Base-by-base conservation (phyloP, 1,140 invertebrate genomes). In the Alviniconcha marisindica region DNA sequence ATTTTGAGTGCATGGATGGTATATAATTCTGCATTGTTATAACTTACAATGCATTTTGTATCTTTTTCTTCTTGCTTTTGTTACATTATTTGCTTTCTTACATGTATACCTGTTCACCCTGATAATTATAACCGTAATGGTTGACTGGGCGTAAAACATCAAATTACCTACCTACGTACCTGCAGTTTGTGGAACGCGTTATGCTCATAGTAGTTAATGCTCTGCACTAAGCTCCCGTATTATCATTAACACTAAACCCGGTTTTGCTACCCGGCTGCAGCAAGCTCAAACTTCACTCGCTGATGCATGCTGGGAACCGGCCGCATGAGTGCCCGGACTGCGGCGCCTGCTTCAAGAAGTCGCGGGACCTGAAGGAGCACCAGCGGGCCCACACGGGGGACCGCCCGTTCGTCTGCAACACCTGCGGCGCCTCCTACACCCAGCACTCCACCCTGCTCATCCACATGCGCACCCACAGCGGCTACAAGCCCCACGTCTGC, bases 371-470 rank as follows among this genome's bases (percentile, higher is more conserved):
- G 18, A 88, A 82, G 66, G 76, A 85, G 21, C 85, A 86, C 63
- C 73, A 69, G 76, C 74, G 80, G n/a, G 73, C 66, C 15, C 87
- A 88, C 71, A 83, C 86, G 7, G 86, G 81, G 31, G 83, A 84
- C 28, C 86, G 79, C 33, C 86, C 86, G 31, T 86, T 63, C 44
- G 31, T 48, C 28, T 87, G 86, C 48, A 44, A 77, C 5, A 40
- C 63, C 31, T 87, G 86, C 54, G 77, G 71, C 18, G 86, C 84
- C 48, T 74, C 42, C 18, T 89, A 88, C 73, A 63, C 81, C n/a
- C 82, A 88, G 24, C 86, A 91, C 18, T 89, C 85, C 33, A 91
- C 91, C 63, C 86, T 93, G 15, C 78, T 76, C 40, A 71, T 60
- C 24, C 83, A 85, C 60, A 89, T 90, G 66, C 51, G 87, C 31